These are phyloP conservation scores for Ianthella basta DNA, from an alignment of 37 sponge, comb jelly and placozoan species.

Conservation along the genomic window DNA sequence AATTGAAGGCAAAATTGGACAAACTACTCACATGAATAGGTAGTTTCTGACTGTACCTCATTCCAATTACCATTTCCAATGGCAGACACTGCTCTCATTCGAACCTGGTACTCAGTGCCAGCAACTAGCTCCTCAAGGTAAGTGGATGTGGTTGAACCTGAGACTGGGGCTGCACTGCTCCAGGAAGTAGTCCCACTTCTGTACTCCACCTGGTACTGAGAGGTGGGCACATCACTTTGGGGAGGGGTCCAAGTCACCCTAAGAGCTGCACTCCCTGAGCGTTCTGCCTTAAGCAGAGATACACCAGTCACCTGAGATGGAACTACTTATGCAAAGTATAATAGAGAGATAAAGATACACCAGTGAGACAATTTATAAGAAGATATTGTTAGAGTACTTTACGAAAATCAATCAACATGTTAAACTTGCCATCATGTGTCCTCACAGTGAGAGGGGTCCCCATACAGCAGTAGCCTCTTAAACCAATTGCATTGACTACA, in stretches of 20 bases:
- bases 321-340: too few relatives aligned
- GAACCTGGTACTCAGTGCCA: not conserved
- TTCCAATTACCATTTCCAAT: not conserved
- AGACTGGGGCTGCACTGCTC: not conserved
- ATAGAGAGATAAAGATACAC: too few relatives aligned
- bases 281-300: not conserved
- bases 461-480: too few relatives aligned
- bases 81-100: constrained; percentile 6
- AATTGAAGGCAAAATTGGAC: too few relatives aligned
- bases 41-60: not conserved
- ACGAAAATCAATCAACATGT: too few relatives aligned
- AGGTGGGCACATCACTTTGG: not conserved
- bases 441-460: too few relatives aligned
- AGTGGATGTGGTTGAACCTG: not conserved
- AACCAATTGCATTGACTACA: too few relatives aligned
- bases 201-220: not conserved
- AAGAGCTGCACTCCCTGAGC: not conserved
- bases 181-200: not conserved
- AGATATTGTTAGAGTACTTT: too few relatives aligned
- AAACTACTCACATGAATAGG: too few relatives aligned
- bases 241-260: not conserved
- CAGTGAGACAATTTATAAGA: too few relatives aligned
- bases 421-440: too few relatives aligned
- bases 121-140: not conserved
- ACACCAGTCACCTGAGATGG: not conserved